Conservation (phyloP, 2,113 vertebrate species). For the Todiramphus saurophagus region DNA sequence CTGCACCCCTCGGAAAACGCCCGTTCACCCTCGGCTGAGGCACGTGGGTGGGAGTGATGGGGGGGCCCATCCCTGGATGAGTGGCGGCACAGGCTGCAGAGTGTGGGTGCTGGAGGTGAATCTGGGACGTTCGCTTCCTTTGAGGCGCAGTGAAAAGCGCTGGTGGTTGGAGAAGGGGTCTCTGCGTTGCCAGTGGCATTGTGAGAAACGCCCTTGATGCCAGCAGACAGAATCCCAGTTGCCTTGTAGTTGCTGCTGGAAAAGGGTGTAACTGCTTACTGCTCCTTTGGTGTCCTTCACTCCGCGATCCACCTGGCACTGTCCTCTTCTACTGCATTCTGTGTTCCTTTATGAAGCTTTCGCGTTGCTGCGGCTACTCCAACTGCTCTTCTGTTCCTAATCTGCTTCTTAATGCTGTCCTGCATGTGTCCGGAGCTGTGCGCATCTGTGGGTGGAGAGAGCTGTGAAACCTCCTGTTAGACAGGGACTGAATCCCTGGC, state of each 20-base stretch:
- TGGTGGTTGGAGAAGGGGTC: not conserved
- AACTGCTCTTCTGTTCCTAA: not conserved
- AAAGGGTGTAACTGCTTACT: not conserved
- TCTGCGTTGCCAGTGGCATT: not conserved
- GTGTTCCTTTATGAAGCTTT: not conserved
- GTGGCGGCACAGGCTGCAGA: not conserved
- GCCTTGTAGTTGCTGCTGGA: not conserved
- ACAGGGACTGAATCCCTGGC: not conserved
- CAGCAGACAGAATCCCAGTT: not conserved
- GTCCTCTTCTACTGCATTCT: not conserved
- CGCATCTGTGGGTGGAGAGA: not conserved
- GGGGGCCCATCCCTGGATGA: not conserved
- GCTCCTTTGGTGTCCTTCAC: not conserved
- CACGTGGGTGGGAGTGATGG: not conserved
- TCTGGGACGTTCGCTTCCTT: not conserved
- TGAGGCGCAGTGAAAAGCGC: not conserved
- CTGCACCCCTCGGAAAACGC: not conserved
- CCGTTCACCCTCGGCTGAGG: not conserved
- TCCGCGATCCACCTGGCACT: not conserved
- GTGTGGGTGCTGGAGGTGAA: not conserved
- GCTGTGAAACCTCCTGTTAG: not conserved
- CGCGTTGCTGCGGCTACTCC: not conserved
- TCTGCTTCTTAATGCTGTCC: not conserved
- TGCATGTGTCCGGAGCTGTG: not conserved
- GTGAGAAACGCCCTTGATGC: not conserved